Base-by-base conservation (phyloP, 2,797 vertebrate species). In the Eidolon dupreanum region DNA sequence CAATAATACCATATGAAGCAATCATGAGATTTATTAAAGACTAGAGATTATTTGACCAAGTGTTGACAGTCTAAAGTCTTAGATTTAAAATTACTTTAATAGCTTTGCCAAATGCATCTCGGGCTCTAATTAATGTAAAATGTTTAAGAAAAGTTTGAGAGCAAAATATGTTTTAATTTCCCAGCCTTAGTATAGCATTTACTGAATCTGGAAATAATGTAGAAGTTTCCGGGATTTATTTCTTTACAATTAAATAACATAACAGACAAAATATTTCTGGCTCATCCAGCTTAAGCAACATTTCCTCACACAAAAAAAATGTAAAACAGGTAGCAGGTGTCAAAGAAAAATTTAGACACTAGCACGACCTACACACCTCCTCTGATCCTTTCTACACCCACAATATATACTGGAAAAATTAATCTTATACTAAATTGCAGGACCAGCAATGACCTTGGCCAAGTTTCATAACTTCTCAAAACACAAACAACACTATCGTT, bases 321-420 rank as follows among this genome's bases (percentile, higher is more conserved):
- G n/a, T 82, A 61, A 12, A 26, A 63, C 8, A 10, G 81, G 65
- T 33, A 96, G 88, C 92, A 96, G 71, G 94, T 97, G 86, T 95
- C 95, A 94, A 73, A 92, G 57, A 46, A 91, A 94, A 97, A 96
- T 97, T 96, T 89, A 96, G 89, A 89, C 55, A 84, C 49, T 17
- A 81, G 65, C 38, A 41, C 78, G 94, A 88, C 94, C 95, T 90
- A 65, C 74, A 78, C 0, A 5, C 41, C 93, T 93, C 53, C 63
- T 94, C n/a, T 89, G 53, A 95, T 89, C 83, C 55, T 95, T 79
- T 95, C 49, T 90, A 78, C 26, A 87, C 38, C 33, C 78, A 96
- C 85, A 87, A 93, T 96, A 96, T 93, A 95, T 96, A 96, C 97
- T 97, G 96, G 68, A 92, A 95, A 96, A 97, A 97, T 95, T 96